phyloP scores from a whole-genome alignment of 2,888 invertebrate species.

The Dione vanillae region DNA sequence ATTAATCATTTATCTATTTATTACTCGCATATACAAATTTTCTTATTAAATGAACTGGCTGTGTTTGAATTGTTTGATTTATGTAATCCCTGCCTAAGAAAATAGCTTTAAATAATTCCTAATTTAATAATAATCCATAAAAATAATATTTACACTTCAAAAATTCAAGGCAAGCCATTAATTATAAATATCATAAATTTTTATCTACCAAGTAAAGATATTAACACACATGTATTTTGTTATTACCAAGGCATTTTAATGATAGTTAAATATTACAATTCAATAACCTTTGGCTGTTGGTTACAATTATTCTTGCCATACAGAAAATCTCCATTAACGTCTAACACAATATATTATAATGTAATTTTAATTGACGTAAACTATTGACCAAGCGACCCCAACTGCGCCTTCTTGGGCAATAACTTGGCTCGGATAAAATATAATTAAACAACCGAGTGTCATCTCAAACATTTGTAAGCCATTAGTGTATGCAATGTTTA shows the following conservation, averaged over 20 bases:
- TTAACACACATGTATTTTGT: not conserved
- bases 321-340: slow-evolving; percentile 1
- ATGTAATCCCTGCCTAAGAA: too few relatives aligned
- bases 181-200: not conserved
- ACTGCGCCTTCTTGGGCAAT: slow-evolving; percentile 13
- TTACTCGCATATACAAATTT: too few relatives aligned
- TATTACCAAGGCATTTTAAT: not conserved
- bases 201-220: not conserved
- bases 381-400: slow-evolving; percentile 21
- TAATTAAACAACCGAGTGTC: slow-evolving; percentile 24
- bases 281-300: slow-evolving; percentile 16
- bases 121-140: too few relatives aligned
- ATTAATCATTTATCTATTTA: too few relatives aligned
- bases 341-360: slow-evolving; percentile 10
- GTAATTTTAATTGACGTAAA: slow-evolving; percentile 23
- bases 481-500: slow-evolving; percentile 24
- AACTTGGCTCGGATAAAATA: slow-evolving; percentile 16
- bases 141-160: too few relatives aligned
- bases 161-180: not conserved
- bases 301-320: slow-evolving; percentile 8
- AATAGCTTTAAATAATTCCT: too few relatives aligned
- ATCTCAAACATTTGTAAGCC: slow-evolving; percentile 25
- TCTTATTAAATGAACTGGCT: too few relatives aligned
- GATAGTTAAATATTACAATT: slow-evolving; percentile 7
- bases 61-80: too few relatives aligned